Percentiles rank a stretch among this genome's conserved stretches.
phyloP scores from a whole-genome alignment of 2,113 vertebrate genomes.

The Anarhynchus alexandrinus region DNA sequence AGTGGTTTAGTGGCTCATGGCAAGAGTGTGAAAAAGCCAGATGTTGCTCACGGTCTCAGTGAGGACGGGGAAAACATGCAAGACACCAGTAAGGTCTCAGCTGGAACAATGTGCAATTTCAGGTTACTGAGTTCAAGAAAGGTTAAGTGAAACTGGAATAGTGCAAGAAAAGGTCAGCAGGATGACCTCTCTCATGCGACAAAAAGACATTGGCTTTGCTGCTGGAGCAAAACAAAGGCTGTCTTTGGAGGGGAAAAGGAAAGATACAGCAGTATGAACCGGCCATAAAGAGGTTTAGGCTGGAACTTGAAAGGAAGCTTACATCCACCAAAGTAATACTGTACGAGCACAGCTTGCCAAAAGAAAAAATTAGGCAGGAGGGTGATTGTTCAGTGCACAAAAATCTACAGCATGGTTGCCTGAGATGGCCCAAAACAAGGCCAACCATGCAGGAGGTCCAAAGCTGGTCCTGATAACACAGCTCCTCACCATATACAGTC shows the following conservation, averaged over 20 bases:
- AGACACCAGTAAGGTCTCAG: background rate
- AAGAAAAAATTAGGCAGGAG: background rate
- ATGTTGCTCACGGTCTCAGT: background rate
- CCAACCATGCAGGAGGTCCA: background rate
- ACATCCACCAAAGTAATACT: background rate
- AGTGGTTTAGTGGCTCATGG: background rate
- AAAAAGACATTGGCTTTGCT: background rate
- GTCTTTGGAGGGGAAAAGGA: background rate
- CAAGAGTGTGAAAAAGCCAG: background rate
- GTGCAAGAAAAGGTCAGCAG: background rate
- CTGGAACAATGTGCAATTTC: background rate
- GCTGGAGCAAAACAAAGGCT: background rate
- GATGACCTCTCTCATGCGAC: conserved; percentile 3
- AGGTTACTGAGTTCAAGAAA: conserved; percentile 16
- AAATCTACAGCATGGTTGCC: background rate
- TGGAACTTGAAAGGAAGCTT: background rate
- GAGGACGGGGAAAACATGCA: background rate
- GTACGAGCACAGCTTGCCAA: background rate
- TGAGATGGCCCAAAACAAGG: background rate
- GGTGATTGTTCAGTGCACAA: background rate
- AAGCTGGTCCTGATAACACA: background rate
- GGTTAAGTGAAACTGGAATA: conserved; percentile 7
- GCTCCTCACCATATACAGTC: background rate
- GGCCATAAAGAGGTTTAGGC: background rate
- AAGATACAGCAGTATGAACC: background rate